Evolutionary conservation across 2,797 vertebrate genomes (phyloP).

Genomic region (Cottoperca gobio): DNA sequence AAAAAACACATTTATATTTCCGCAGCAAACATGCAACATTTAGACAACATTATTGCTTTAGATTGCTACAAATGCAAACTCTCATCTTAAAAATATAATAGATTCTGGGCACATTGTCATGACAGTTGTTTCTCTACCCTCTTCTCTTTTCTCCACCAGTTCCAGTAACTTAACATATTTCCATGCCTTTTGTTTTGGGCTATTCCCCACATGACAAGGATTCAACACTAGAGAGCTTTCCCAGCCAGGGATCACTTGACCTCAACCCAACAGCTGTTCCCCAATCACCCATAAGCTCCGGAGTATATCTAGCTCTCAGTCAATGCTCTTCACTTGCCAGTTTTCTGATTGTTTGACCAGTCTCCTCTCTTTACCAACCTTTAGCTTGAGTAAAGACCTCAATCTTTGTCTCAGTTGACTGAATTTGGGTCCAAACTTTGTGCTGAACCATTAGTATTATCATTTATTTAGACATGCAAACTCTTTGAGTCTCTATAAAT

Average conservation of each 20-base stretch:
- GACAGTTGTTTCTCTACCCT: too few relatives aligned
- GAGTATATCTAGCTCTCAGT: background rate
- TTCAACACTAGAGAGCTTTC: background rate
- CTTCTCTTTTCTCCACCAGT: background rate
- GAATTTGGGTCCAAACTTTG: background rate
- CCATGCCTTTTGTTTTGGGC: background rate
- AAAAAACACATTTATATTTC: background rate
- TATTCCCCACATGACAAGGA: constrained; percentile 5
- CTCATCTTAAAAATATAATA: background rate
- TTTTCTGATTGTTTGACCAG: background rate
- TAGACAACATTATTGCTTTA: background rate
- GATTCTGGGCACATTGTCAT: background rate
- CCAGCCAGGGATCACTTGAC: background rate
- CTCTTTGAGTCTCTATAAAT: background rate
- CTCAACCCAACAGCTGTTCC: background rate
- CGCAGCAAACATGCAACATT: background rate
- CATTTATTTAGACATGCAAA: background rate
- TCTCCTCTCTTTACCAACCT: background rate
- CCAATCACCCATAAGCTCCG: background rate
- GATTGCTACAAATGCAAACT: background rate
- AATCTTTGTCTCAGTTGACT: background rate
- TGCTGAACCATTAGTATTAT: background rate
- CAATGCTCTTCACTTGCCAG: background rate
- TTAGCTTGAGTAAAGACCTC: background rate
- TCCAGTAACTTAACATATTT: background rate